Base-by-base conservation (phyloP, 2,113 vertebrate genomes). In the Bungarus multicinctus region DNA sequence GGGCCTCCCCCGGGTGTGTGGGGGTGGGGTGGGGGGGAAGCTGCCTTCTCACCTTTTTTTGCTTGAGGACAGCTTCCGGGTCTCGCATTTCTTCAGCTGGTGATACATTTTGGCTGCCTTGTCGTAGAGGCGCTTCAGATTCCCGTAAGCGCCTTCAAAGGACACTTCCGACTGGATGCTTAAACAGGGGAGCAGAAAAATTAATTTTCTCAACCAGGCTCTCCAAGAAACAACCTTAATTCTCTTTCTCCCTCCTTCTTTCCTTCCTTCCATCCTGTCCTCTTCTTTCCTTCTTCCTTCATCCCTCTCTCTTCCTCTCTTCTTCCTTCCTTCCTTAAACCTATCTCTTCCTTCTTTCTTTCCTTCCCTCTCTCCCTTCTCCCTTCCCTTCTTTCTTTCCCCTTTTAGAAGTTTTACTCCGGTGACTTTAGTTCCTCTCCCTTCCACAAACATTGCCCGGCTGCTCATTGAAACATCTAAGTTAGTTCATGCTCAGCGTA, bases 71-170 rank as follows among this genome's bases (percentile, higher is more conserved):
- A 99, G 95, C 94, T 98, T 99, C 93, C 99, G 98, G 93, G 98
- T 97, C 93, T 99, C 99, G 58, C 98, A 98, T 93, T 99, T 99
- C 97, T 98, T 99, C 96, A 99, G 96, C 94, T 99, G 99, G 54
- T 99, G 99, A 96, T 99, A 99, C 98, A 99, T 99, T 96, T 99
- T 99, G 94, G 98, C 98, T 27, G 99, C 99, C 97, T 99, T 99
- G 96, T 99, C 99, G 27, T 99, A 99, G 0, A 99, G 97, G 47
- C 99, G 98, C 97, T 99, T 99, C 96, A 99, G 97, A 97, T 99
- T 99, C 60, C 99, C 99, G 0, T 98, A 99, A 69, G 99, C 99
- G 0, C 99, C 99, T 85, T 99, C 99, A 0, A 99, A 99, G 86
- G 99, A 99, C 92, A 98, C 98, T 92, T 99, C 99, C 4, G 99